These are phyloP conservation scores for Latrodectus geometricus DNA, from an alignment of 1,140 invertebrate genomes.

Conservation along the genomic window DNA sequence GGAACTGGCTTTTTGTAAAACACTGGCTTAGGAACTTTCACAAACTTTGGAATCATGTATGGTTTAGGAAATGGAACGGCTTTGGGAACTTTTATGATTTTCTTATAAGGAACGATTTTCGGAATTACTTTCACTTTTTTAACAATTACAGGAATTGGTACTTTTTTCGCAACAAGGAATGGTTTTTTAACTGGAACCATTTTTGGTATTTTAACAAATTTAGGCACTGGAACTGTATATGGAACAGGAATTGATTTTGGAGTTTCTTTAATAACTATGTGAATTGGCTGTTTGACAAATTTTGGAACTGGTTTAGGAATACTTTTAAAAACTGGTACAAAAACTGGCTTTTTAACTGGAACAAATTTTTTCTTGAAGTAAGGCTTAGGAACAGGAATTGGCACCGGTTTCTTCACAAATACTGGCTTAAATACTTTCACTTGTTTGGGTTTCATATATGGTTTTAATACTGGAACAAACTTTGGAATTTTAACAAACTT, in stretches of 20 bases:
- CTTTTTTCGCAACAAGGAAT: constrained; percentile 29
- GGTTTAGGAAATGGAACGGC: constrained; percentile 23
- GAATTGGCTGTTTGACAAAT: constrained; percentile 49
- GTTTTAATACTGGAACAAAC: constrained; percentile 24
- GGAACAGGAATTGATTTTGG: constrained; percentile 25
- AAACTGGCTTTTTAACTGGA: constrained; percentile 36
- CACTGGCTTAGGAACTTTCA: constrained; percentile 39
- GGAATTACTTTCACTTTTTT: constrained; percentile 37
- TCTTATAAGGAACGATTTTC: constrained; percentile 50
- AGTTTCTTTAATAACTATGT: constrained; percentile 44
- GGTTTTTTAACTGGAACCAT: constrained; percentile 20
- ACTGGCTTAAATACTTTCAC: constrained; percentile 53
- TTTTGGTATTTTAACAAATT: constrained; percentile 49
- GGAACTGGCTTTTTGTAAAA: constrained; percentile 40
- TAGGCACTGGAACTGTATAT: constrained; percentile 26
- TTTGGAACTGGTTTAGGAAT: constrained; percentile 40
- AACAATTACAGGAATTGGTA: constrained; percentile 24
- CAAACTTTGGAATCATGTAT: constrained; percentile 25
- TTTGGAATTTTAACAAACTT: constrained; percentile 54
- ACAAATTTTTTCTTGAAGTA: constrained; percentile 34
- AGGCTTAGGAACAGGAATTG: constrained; percentile 39
- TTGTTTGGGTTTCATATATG: constrained; percentile 33
- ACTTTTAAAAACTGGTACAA: constrained; percentile 37
- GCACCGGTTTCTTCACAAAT: constrained; percentile 34
- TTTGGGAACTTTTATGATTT: constrained; percentile 41